Evolutionary conservation across 2,888 invertebrate genomes (phyloP).

Genomic region (Exocentrus adspersus): DNA sequence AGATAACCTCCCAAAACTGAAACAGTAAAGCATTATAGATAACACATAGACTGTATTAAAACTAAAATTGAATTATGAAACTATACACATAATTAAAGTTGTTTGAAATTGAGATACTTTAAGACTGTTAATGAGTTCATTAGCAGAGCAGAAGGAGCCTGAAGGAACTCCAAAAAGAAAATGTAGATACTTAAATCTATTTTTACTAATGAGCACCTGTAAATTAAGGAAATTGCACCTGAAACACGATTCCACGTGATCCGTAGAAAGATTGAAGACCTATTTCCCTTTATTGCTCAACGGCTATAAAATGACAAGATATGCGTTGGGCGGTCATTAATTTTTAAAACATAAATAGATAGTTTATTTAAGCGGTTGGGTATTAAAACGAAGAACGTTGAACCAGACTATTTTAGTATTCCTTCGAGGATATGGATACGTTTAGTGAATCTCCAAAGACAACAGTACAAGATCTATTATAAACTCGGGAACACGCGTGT

Average conservation of each 20-base stretch:
- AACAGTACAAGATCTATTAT: slow-evolving; percentile 21
- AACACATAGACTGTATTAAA: too few relatives aligned
- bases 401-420: slow-evolving; percentile 31
- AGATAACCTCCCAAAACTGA: slow-evolving; percentile 92
- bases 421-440: slow-evolving; percentile 2
- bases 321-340: slow-evolving; percentile 27
- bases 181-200: neutral
- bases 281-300: neutral
- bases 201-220: neutral
- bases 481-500: slow-evolving; percentile 21
- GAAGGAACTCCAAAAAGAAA: neutral
- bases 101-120: too few relatives aligned
- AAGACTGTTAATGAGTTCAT: too few relatives aligned
- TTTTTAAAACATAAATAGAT: slow-evolving; percentile 36
- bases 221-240: neutral
- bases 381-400: slow-evolving; percentile 25
- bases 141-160: too few relatives aligned
- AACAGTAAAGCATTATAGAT: slow-evolving; percentile 56
- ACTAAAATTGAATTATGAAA: too few relatives aligned
- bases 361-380: slow-evolving; percentile 13
- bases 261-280: neutral
- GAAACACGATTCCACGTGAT: neutral
- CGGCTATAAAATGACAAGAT: slow-evolving; percentile 27
- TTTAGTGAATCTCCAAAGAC: neutral
- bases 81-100: too few relatives aligned